Evolutionary conservation across 2,888 invertebrate species (phyloP), one percentile per base, ranked within the genome.

Genomic region (Nomada fabriciana): DNA sequence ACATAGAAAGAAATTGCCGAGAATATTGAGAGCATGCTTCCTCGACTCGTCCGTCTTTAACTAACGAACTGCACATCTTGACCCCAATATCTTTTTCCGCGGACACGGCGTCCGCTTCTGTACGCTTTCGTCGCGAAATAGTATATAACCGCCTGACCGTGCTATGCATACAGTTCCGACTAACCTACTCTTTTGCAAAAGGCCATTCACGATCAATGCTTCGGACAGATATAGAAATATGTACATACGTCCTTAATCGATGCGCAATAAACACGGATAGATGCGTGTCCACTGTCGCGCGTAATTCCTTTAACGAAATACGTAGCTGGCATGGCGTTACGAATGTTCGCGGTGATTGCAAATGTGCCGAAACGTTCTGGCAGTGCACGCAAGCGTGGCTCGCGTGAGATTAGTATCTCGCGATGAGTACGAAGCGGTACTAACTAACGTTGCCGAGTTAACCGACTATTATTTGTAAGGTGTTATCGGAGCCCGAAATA

Each of bases 351-450:
- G 36, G 36, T 36, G 36, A 36, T 36, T 36, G 36, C 36, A 36
- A 36, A 69, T 10, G 29, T 69, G 57, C 47, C 25, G 64, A 47
- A 50, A 71, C 59, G 50, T 71, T 55, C 42, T 13, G 11, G 4
- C 57, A 61, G 18, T 60, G 59, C 69, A 68, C 59, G 75, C 25
- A 18, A 77, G 18, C 60, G n/a, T 15, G 60, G 57, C 18, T 72
- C 29, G 76, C 76, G 74, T 69, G 74, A 86, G 86, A 87, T 86
- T 50, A 10, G 42, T 75, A 86, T 86, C 87, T 81, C 60, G 79
- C 69, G 57, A 23, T 64, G 55, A 63, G 81, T 79, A 83, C 85
- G 75, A 77, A 61, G 64, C 64, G 57, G 70, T 23, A 67, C 61
- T 18, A 70, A 63, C 73, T 52, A 65, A 69, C 63, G 47, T 23